phyloP scores from a whole-genome alignment of 2,113 vertebrate species.

The Spheniscus mendiculus region DNA sequence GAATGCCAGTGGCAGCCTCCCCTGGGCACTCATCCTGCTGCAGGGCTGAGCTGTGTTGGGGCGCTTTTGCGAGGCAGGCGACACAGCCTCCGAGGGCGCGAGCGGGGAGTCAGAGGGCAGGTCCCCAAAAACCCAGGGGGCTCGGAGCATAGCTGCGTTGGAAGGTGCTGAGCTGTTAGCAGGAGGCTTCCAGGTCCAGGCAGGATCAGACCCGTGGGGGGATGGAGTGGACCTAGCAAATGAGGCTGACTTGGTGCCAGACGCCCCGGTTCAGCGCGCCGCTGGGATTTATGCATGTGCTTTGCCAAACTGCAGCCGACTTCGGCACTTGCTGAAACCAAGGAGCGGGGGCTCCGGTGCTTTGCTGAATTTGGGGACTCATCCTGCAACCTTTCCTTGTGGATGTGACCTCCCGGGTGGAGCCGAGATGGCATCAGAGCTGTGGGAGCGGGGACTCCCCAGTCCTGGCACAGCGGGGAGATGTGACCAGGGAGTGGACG shows the following conservation, averaged over 20 bases:
- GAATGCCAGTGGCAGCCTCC: background rate
- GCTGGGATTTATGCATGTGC: rapidly evolving
- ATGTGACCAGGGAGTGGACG: rapidly evolving
- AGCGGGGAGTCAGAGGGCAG: rapidly evolving
- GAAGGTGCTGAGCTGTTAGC: background rate
- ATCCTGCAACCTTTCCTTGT: background rate
- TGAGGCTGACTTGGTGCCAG: rapidly evolving
- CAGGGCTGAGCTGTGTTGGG: background rate
- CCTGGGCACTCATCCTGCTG: background rate
- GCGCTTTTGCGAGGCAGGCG: rapidly evolving
- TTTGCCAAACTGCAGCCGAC: background rate
- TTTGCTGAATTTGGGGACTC: background rate
- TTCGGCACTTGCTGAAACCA: rapidly evolving
- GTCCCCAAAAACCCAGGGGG: rapidly evolving
- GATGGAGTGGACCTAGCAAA: background rate
- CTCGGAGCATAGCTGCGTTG: rapidly evolving
- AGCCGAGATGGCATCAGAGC: rapidly evolving
- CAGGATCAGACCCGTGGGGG: background rate
- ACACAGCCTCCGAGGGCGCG: background rate
- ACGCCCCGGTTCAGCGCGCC: rapidly evolving
- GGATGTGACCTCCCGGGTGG: background rate
- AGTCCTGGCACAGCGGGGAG: rapidly evolving
- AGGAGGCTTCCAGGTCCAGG: background rate
- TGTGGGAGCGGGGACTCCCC: background rate
- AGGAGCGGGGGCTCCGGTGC: background rate